Percentiles rank a stretch among this genome's conserved stretches.
phyloP scores from a whole-genome alignment of 2,113 vertebrate species.

The Falco punctatus region DNA sequence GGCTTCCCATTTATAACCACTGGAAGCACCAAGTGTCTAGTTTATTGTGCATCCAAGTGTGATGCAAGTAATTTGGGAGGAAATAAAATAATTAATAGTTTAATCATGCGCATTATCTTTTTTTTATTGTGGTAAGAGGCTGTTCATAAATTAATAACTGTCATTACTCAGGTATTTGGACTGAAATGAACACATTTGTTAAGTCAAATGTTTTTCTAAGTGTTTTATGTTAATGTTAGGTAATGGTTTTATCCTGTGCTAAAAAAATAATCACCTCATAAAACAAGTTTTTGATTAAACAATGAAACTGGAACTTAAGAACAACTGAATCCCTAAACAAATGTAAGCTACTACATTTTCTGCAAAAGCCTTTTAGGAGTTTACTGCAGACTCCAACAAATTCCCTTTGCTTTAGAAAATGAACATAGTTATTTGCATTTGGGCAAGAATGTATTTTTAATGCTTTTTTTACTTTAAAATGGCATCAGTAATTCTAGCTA shows the following conservation, averaged over 20 bases:
- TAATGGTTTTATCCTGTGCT: slow-evolving; percentile 1
- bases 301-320: not conserved
- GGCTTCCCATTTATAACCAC: not conserved
- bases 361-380: not conserved
- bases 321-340: not conserved
- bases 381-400: not conserved
- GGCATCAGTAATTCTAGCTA: not conserved
- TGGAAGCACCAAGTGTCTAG: not conserved
- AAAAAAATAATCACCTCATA: slow-evolving; percentile 34
- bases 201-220: not conserved
- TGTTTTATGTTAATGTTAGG: not conserved
- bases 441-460: not conserved
- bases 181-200: not conserved
- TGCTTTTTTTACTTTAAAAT: not conserved
- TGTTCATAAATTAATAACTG: not conserved
- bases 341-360: not conserved
- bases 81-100: not conserved
- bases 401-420: not conserved
- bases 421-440: not conserved
- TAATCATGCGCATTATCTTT: not conserved
- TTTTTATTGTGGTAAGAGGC: not conserved
- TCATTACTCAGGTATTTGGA: not conserved
- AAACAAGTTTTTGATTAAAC: slow-evolving; percentile 19
- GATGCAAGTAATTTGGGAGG: not conserved
- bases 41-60: not conserved